Base-by-base conservation (phyloP, 2,888 invertebrate genomes). In the Lathronympha strigana region DNA sequence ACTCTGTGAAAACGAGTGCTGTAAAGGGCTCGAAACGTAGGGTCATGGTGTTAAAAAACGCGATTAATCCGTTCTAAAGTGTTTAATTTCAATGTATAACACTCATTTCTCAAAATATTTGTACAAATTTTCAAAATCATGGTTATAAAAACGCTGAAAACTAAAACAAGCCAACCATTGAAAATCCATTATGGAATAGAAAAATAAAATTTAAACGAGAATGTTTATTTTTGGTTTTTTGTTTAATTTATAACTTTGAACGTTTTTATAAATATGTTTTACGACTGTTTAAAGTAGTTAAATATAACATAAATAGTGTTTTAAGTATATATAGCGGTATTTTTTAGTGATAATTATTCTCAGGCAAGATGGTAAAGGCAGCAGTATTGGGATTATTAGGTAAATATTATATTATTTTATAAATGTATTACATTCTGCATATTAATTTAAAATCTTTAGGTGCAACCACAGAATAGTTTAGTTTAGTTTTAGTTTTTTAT, bases 301-400 rank as follows among this genome's bases (percentile, higher is more conserved):
- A 31, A 45, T 5, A 31, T 45, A 57, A 31, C 15, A 45, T 25
- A 45, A 57, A 57, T 57, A 43, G 1, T 8, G 13, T 13, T 19
- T 43, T 8, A 19, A 9, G 28, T 57, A 57, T 57, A 57, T 0
- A 4, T 1, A 31, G 3, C 4, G 4, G 1, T 5, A 23, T n/a
- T 17, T 1, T 13, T 9, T 8, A 6, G n/a, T 31, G n/a, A n/a
- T n/a, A n/a, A n/a, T n/a, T 19, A 57, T n/a, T 8, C 19, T 4
- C n/a, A n/a, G 31, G 13, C 8, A 19, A 57, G 2, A 57, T 57
- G 57, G 57, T 19, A 0, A 57, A 31, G 43, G 9, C 13, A 13
- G 38, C 25, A 8, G 19, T 31, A n/a, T 57, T 57, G 19, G 57
- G 19, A 8, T 0, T 57, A 0, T 19, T 57, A 28, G 57, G 57